Conservation (phyloP, 2,113 vertebrate genomes). For the Platysteira castanea region DNA sequence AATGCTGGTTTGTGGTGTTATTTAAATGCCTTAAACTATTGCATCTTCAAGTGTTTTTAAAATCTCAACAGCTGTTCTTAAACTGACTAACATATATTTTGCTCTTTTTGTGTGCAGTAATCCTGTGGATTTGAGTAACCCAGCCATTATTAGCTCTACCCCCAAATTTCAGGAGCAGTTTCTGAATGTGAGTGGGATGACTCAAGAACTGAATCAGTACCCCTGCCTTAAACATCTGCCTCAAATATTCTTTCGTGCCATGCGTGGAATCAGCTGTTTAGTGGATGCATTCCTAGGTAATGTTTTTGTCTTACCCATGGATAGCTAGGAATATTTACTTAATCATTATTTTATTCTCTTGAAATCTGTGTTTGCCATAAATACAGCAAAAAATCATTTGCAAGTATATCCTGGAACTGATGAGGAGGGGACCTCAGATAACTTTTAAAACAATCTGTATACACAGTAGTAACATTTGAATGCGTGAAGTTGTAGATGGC, state of each 20-base stretch:
- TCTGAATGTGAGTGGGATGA: conserved; percentile 89
- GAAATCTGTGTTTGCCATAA: background rate
- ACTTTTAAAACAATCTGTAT: background rate
- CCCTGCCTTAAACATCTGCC: conserved; percentile 95
- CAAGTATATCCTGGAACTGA: background rate
- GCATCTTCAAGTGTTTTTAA: background rate
- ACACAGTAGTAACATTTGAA: background rate
- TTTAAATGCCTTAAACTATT: background rate
- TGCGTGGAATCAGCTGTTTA: conserved; percentile 93
- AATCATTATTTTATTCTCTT: background rate
- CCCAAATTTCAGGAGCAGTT: conserved; percentile 98
- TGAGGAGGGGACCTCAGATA: background rate
- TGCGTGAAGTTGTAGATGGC: background rate
- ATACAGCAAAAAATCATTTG: background rate
- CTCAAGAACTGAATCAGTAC: conserved; percentile 91
- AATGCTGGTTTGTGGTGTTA: background rate
- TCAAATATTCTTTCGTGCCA: conserved; percentile 96
- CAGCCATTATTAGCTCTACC: conserved; percentile 92
- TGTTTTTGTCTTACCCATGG: conserved; percentile 19
- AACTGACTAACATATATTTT: background rate
- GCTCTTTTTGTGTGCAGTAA: conserved; percentile 74
- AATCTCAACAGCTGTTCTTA: background rate
- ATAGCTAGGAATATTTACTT: background rate
- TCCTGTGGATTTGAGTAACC: conserved; percentile 97
- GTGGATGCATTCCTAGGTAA: conserved; percentile 97